A percentile compares a stretch with the other conserved stretches of the same genome.
These are phyloP conservation scores for Microtus richardsoni DNA, from an alignment of 2,113 vertebrate genomes.

Conservation along the genomic window DNA sequence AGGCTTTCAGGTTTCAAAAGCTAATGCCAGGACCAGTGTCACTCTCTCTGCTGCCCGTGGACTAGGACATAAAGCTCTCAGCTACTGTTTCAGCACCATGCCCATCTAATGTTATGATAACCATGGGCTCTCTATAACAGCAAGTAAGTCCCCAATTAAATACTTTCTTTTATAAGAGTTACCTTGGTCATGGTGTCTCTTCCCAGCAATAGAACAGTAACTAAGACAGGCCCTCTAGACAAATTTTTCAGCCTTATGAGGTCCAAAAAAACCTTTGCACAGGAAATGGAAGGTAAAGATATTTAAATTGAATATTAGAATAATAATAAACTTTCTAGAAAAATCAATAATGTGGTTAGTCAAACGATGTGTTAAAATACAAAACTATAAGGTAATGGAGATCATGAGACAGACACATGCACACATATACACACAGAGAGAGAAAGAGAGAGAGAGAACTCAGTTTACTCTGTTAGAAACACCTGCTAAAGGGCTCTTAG, in stretches of 20 bases:
- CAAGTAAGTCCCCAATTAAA: not conserved
- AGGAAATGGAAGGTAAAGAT: not conserved
- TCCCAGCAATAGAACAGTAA: not conserved
- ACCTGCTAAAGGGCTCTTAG: not conserved
- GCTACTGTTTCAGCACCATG: not conserved
- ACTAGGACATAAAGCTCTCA: not conserved
- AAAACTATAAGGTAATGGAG: not conserved
- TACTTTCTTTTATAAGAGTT: not conserved
- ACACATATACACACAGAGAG: not conserved
- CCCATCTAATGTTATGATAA: not conserved
- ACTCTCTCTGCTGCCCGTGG: not conserved
- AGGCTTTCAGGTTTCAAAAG: not conserved
- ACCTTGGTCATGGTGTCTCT: not conserved
- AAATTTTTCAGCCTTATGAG: not conserved
- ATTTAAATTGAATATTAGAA: conserved; percentile 25
- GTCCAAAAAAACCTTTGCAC: not conserved
- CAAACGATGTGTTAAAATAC: not conserved
- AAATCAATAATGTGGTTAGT: conserved; percentile 31
- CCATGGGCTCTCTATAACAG: not conserved
- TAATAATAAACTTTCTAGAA: conserved; percentile 32
- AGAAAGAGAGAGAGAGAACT: not conserved
- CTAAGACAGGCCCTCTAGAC: not conserved
- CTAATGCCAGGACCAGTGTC: not conserved
- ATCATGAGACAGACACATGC: not conserved
- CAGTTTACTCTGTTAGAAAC: not conserved